A percentile compares a stretch with the other conserved stretches of the same genome.
These are phyloP conservation scores for Gymnopithys bicolor DNA, from an alignment of 2,797 vertebrate species.

Conservation along the genomic window DNA sequence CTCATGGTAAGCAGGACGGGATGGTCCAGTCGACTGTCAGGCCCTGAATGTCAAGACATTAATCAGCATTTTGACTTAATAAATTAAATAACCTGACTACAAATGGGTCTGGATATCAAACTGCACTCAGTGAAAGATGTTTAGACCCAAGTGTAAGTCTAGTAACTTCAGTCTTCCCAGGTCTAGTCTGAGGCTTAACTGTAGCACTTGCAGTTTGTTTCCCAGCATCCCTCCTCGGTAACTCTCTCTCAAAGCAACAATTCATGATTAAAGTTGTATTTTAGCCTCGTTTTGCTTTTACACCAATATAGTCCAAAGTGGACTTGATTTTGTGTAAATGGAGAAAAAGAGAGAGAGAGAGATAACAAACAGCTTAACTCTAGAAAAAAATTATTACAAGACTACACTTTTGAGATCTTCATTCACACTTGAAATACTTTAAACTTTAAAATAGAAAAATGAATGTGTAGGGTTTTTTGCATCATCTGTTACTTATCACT, in stretches of 20 bases:
- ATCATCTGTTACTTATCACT: neutral
- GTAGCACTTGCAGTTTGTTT: neutral
- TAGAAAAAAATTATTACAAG: neutral
- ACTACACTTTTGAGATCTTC: neutral
- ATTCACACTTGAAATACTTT: neutral
- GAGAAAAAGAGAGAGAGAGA: neutral
- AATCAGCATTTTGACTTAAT: neutral
- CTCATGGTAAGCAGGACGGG: fast-evolving
- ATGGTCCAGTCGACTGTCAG: neutral
- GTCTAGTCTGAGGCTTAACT: neutral
- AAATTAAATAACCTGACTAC: neutral
- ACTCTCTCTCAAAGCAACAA: neutral
- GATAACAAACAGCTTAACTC: neutral
- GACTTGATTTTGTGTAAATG: neutral
- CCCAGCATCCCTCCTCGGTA: neutral
- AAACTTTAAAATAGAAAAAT: neutral
- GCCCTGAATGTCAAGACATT: neutral
- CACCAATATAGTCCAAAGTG: neutral
- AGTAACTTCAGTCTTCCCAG: neutral
- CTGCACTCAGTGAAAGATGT: neutral
- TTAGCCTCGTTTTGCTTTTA: neutral
- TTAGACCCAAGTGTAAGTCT: neutral
- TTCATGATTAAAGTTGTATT: neutral
- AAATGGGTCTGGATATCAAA: neutral
- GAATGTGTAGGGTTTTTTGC: neutral